Conservation (phyloP, 2,113 vertebrate genomes). For the Gnathonemus echidnorhynchus region DNA sequence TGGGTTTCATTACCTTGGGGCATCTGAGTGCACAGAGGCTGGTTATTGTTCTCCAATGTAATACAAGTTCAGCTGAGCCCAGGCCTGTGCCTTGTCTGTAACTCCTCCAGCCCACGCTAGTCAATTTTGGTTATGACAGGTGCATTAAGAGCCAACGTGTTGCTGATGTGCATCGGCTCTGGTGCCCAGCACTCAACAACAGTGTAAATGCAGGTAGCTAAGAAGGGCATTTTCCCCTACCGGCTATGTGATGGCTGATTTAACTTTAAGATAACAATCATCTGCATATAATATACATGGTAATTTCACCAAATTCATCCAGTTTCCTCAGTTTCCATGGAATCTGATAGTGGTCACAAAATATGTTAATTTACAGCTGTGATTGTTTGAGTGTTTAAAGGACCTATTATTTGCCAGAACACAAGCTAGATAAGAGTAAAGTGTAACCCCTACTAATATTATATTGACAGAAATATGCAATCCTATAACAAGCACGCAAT, state of each 20-base stretch:
- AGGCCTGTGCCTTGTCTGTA: not conserved
- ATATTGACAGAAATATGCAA: not conserved
- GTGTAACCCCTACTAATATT: not conserved
- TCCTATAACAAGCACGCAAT: not conserved
- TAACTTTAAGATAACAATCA: not conserved
- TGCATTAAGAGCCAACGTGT: not conserved
- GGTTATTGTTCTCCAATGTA: not conserved
- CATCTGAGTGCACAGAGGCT: not conserved
- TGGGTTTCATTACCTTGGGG: not conserved
- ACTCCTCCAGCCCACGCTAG: not conserved
- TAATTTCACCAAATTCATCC: not conserved
- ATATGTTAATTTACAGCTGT: not conserved
- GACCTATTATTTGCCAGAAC: not conserved
- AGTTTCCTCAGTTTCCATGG: not conserved
- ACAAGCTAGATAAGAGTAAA: not conserved
- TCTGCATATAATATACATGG: not conserved
- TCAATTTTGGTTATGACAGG: not conserved
- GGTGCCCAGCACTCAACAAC: not conserved
- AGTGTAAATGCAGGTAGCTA: not conserved
- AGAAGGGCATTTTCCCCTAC: not conserved
- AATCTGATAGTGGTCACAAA: not conserved
- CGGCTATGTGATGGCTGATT: not conserved
- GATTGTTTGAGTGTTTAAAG: not conserved
- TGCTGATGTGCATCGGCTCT: not conserved
- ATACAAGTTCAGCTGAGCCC: not conserved